These are phyloP conservation scores for Aplodontia rufa DNA, from an alignment of 2,113 vertebrate species.

Conservation along the genomic window DNA sequence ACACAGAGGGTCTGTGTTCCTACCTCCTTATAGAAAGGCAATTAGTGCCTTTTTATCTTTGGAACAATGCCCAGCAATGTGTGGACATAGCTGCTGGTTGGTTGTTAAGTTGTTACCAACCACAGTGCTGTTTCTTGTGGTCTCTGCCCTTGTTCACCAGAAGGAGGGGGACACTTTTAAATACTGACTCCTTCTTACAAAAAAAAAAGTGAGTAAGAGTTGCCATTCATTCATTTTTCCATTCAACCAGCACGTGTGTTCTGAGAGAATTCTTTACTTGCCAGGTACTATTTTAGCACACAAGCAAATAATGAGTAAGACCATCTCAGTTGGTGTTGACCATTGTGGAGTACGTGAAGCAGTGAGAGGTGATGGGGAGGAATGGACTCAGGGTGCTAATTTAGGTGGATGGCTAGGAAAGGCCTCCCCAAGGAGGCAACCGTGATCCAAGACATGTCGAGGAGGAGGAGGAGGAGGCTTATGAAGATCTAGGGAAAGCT, in stretches of 20 bases:
- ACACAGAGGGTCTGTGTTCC: conserved; percentile 26
- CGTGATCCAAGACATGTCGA: not conserved
- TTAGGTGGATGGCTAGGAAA: not conserved
- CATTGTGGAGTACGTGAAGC: not conserved
- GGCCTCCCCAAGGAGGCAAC: not conserved
- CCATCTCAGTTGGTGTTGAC: not conserved
- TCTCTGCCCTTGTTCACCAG: conserved; percentile 41
- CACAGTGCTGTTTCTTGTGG: conserved; percentile 22
- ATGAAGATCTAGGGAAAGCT: not conserved
- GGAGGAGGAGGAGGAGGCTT: not conserved
- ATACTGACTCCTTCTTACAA: not conserved
- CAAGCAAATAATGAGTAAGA: not conserved
- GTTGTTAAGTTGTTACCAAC: conserved; percentile 50
- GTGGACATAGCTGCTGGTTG: conserved; percentile 35
- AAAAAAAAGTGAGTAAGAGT: not conserved
- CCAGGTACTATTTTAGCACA: not conserved
- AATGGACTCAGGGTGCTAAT: not conserved
- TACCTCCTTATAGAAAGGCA: conserved; percentile 68
- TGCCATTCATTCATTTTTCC: not conserved
- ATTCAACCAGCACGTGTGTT: not conserved
- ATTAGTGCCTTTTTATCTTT: conserved; percentile 76
- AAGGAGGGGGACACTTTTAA: not conserved
- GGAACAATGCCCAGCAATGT: conserved; percentile 67
- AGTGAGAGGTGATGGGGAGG: not conserved
- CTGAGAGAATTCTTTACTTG: not conserved